A percentile compares a stretch with the other conserved stretches of the same genome.
These are phyloP conservation scores for Drosophila sp. DNA, from an alignment of 1,140 invertebrate species.

Conservation along the genomic window DNA sequence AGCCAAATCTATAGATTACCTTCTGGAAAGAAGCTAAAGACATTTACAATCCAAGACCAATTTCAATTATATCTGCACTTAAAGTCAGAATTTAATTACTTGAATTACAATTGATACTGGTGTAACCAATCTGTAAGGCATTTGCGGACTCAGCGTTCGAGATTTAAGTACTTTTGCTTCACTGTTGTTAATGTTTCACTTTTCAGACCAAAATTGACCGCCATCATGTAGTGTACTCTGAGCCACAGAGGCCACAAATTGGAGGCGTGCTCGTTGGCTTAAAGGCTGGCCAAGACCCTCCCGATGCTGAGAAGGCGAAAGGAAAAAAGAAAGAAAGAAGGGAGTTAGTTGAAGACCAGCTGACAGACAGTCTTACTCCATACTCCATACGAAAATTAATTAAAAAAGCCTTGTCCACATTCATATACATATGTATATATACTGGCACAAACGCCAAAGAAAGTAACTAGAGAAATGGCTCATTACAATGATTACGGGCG, in stretches of 20 bases:
- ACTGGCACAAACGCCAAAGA: constrained; percentile 32
- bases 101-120: background rate
- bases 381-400: constrained; percentile 61
- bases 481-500: constrained; percentile 65
- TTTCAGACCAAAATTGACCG: constrained; percentile 49
- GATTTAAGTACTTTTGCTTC: background rate
- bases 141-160: background rate
- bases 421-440: background rate
- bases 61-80: too few species aligned
- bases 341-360: constrained; percentile 24
- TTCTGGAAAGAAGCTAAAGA: too few species aligned
- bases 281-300: constrained; percentile 11
- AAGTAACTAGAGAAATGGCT: constrained; percentile 72
- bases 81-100: too few species aligned
- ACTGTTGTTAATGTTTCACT: constrained; percentile 22
- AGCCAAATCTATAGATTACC: too few species aligned
- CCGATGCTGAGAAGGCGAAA: background rate
- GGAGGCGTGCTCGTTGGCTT: constrained; percentile 10
- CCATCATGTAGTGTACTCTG: constrained; percentile 33
- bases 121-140: background rate
- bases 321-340: background rate
- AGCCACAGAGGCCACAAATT: background rate
- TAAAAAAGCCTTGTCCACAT: constrained; percentile 50
- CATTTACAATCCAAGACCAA: too few species aligned
- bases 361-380: constrained; percentile 12